Conservation (phyloP, 2,113 vertebrate genomes). For the Pteronura brasiliensis region DNA sequence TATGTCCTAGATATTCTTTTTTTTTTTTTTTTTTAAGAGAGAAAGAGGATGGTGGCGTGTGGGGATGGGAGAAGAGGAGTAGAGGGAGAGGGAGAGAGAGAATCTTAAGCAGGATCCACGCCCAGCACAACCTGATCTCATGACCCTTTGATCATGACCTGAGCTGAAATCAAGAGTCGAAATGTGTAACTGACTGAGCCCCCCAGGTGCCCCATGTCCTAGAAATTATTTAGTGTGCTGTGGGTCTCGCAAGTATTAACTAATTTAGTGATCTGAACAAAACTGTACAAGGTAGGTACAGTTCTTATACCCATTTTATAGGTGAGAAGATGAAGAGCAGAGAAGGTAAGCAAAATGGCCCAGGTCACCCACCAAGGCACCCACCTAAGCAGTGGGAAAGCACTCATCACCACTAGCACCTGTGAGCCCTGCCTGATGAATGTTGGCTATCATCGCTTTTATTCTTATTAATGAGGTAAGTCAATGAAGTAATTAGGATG, state of each 20-base stretch:
- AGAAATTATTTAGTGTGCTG: not conserved
- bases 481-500: not conserved
- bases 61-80: not conserved
- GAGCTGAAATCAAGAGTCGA: not conserved
- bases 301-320: not conserved
- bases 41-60: too few relatives aligned
- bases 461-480: conserved; percentile 17
- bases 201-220: not conserved
- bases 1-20: not conserved
- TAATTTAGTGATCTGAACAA: not conserved
- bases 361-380: too few relatives aligned
- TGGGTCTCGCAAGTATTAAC: not conserved
- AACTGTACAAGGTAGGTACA: not conserved
- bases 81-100: not conserved
- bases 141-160: not conserved
- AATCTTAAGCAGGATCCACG: not conserved
- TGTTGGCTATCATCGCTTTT: not conserved
- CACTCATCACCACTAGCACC: not conserved
- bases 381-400: not conserved
- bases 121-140: not conserved
- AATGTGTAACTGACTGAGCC: not conserved
- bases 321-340: not conserved
- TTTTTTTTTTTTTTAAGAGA: not conserved
- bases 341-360: not conserved
- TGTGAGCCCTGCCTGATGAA: not conserved